Evolutionary conservation across 2,113 vertebrate genomes (phyloP).

Genomic region (Oostethus manadensis): DNA sequence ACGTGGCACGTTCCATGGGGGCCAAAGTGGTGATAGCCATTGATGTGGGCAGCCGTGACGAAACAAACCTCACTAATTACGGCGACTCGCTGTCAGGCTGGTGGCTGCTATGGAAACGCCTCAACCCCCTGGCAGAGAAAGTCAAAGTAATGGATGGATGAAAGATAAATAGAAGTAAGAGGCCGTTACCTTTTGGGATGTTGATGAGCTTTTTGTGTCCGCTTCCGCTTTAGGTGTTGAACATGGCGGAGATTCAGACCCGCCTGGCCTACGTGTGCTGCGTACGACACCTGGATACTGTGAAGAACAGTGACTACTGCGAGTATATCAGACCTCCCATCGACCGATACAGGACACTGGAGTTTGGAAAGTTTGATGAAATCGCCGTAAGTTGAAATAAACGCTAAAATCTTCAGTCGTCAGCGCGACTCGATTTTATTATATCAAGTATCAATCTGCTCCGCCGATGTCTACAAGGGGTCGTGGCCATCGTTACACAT

Average conservation of each 20-base stretch:
- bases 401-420: neutral
- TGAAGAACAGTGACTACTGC: slow-evolving; percentile 90
- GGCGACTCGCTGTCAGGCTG: slow-evolving; percentile 88
- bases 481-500: no score
- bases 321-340: slow-evolving; percentile 93
- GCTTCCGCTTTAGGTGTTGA: slow-evolving; percentile 77
- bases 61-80: slow-evolving; percentile 94
- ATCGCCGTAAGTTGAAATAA: slow-evolving; percentile 81
- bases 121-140: slow-evolving; percentile 88
- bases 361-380: slow-evolving; percentile 92
- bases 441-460: no score
- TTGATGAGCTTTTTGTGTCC: slow-evolving; percentile 6
- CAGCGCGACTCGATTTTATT: no score
- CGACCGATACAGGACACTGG: slow-evolving; percentile 86
- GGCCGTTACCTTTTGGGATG: slow-evolving; percentile 9
- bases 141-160: slow-evolving; percentile 79
- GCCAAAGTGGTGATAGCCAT: slow-evolving; percentile 93
- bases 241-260: slow-evolving; percentile 96
- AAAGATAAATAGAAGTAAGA: slow-evolving; percentile 7
- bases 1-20: slow-evolving; percentile 89
- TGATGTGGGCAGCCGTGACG: slow-evolving; percentile 90
- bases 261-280: slow-evolving; percentile 94
- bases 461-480: no score
- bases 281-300: slow-evolving; percentile 88
- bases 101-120: slow-evolving; percentile 97